These are phyloP conservation scores for Semotilus atromaculatus DNA, from an alignment of 2,797 vertebrate genomes.

Conservation along the genomic window DNA sequence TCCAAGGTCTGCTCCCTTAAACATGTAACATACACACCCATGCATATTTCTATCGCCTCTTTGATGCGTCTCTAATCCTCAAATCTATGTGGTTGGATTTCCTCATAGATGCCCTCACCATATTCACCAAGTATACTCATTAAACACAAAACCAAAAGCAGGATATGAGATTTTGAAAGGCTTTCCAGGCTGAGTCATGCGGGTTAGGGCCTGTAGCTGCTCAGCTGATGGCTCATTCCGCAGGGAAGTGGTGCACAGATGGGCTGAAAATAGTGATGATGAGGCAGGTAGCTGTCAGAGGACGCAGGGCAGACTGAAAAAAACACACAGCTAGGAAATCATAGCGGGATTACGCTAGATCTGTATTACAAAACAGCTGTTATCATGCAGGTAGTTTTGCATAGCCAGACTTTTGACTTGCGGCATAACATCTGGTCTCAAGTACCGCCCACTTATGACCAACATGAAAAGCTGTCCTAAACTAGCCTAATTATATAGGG, in stretches of 20 bases:
- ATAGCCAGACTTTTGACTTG: constrained; percentile 8
- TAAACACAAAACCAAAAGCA: constrained; percentile 14
- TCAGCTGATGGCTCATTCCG: constrained; percentile 21
- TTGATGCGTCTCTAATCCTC: background rate
- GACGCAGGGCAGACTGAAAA: background rate
- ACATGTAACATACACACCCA: background rate
- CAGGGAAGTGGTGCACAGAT: constrained; percentile 46
- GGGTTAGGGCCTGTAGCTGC: constrained; percentile 11
- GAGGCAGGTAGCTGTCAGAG: constrained; percentile 34
- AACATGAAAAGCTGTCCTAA: constrained; percentile 1
- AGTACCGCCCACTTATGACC: background rate
- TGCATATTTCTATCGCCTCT: background rate
- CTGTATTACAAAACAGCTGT: constrained; percentile 11
- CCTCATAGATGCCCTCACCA: background rate
- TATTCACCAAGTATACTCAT: background rate
- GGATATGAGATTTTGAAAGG: constrained; percentile 31
- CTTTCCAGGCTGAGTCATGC: constrained; percentile 29
- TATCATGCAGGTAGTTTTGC: background rate
- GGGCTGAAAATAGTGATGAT: constrained; percentile 43
- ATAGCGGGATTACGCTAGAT: background rate
- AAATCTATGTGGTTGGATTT: constrained; percentile 14
- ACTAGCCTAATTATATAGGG: background rate
- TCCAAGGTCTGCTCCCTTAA: constrained; percentile 1
- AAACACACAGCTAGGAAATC: background rate
- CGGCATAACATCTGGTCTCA: background rate